These are phyloP conservation scores for Mesaphorura yosii DNA, from an alignment of 1,140 invertebrate species.

Conservation along the genomic window DNA sequence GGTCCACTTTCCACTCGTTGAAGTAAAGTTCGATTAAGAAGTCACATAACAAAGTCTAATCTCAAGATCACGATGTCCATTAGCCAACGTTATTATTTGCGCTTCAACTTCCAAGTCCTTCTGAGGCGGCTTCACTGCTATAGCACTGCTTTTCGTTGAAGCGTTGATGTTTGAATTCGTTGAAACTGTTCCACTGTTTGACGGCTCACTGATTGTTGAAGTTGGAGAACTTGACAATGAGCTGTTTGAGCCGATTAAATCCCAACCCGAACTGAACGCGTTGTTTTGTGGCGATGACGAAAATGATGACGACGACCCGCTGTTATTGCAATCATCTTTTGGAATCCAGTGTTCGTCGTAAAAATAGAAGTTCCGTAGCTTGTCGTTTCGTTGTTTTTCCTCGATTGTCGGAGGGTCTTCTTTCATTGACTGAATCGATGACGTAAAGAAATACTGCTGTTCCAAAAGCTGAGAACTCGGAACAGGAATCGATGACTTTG, in stretches of 20 bases:
- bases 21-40: no score
- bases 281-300: neutral
- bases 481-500: neutral
- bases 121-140: conserved; percentile 5
- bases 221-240: neutral
- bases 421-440: neutral
- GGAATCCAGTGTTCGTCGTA: conserved; percentile 29
- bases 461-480: neutral
- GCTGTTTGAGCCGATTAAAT: neutral
- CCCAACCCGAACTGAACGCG: neutral
- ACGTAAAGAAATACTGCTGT: neutral
- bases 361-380: conserved; percentile 28
- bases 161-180: neutral
- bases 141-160: neutral
- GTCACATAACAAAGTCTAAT: conserved; percentile 29
- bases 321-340: neutral
- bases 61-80: conserved; percentile 30
- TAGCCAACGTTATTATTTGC: conserved; percentile 26
- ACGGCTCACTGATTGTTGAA: neutral
- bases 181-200: neutral
- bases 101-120: conserved; percentile 26
- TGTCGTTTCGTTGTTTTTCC: conserved; percentile 23
- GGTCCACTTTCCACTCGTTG: no score
- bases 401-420: conserved; percentile 5
- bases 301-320: neutral